Conservation (phyloP, 1,140 invertebrate genomes). For the Plectrocnemia conspersa region DNA sequence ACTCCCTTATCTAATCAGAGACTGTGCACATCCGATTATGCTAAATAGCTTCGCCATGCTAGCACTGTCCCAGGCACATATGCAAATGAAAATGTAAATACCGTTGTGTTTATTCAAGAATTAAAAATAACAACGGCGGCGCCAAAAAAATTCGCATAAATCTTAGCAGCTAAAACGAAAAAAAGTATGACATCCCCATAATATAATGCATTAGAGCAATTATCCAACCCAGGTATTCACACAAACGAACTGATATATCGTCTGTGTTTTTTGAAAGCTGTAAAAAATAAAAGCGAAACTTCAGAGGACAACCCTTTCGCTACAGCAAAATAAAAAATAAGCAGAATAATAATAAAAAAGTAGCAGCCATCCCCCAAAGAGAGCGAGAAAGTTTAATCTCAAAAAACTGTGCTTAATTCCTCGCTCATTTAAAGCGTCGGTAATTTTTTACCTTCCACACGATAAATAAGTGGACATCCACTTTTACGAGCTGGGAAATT, state of each 20-base stretch:
- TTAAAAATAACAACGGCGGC: not conserved
- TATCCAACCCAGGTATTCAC: too few species aligned
- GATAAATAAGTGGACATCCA: slow-evolving; percentile 19
- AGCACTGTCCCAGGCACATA: too few species aligned
- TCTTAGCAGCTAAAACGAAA: not conserved
- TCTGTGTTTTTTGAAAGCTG: too few species aligned
- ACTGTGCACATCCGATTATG: slow-evolving; percentile 29
- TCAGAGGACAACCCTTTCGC: not conserved
- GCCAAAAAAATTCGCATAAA: slow-evolving; percentile 7
- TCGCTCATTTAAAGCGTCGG: slow-evolving; percentile 20
- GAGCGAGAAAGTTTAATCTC: slow-evolving; percentile 16
- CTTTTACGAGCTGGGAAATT: too few species aligned
- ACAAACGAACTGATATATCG: too few species aligned
- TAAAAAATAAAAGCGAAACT: too few species aligned
- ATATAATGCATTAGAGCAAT: too few species aligned
- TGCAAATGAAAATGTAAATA: not conserved
- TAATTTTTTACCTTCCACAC: slow-evolving; percentile 18
- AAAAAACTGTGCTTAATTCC: slow-evolving; percentile 23
- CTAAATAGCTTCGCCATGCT: too few species aligned
- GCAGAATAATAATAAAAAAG: too few species aligned
- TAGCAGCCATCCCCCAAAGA: slow-evolving; percentile 1
- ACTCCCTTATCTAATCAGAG: slow-evolving; percentile 28
- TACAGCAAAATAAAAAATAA: slow-evolving; percentile 1
- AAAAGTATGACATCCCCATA: too few species aligned
- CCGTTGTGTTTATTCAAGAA: not conserved